phyloP scores from a whole-genome alignment of 53 echinoderm and acorn worm genomes.

The Astropecten irregularis region DNA sequence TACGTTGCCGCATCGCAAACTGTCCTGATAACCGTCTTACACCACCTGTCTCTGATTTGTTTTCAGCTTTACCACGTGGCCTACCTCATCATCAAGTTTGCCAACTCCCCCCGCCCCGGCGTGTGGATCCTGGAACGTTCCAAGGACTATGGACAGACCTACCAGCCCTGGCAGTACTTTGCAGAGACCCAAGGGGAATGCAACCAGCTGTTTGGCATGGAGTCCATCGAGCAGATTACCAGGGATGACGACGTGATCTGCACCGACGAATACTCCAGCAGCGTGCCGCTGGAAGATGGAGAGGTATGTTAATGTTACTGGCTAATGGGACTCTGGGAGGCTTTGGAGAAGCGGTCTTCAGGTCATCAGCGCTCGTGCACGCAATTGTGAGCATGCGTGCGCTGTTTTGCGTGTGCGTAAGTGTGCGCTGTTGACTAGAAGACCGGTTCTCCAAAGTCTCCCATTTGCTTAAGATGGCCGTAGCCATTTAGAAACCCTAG shows the following conservation, averaged over 20 bases:
- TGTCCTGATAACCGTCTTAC: too few species aligned
- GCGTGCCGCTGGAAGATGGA: slow-evolving; percentile 96
- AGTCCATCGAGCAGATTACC: slow-evolving; percentile 70
- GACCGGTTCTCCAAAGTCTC: too few species aligned
- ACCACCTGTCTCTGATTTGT: neutral
- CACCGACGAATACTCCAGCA: slow-evolving; percentile 87
- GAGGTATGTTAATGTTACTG: slow-evolving; percentile 74
- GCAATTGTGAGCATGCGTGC: too few species aligned
- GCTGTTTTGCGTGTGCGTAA: too few species aligned
- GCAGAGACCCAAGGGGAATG: slow-evolving; percentile 89
- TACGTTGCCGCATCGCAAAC: too few species aligned
- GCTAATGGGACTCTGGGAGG: too few species aligned
- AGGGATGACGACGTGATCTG: slow-evolving; percentile 91
- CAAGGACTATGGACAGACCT: slow-evolving; percentile 60
- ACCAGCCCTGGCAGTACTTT: slow-evolving; percentile 71
- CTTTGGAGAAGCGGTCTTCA: too few species aligned
- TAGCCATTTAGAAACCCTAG: too few species aligned
- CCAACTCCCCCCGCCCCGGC: slow-evolving; percentile 66
- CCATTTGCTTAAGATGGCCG: too few species aligned
- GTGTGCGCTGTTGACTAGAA: too few species aligned
- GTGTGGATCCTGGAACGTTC: slow-evolving; percentile 67
- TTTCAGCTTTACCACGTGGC: slow-evolving; percentile 87
- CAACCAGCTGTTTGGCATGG: slow-evolving; percentile 81
- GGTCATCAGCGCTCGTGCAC: too few species aligned
- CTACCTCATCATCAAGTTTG: slow-evolving; percentile 68